Conservation (phyloP, 1,140 invertebrate species). For the Drosophila melanica region DNA sequence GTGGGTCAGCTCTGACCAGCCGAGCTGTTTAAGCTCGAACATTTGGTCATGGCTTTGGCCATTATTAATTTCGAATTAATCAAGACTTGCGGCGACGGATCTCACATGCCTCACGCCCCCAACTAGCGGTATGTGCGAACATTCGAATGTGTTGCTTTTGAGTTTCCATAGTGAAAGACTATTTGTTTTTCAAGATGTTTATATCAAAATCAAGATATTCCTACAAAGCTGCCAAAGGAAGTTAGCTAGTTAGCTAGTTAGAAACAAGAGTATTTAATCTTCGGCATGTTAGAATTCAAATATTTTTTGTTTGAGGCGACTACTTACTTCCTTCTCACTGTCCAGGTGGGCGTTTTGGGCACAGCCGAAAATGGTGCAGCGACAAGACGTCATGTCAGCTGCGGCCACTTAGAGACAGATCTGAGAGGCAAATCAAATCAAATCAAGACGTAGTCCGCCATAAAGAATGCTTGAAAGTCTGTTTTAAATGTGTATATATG, state of each 20-base stretch:
- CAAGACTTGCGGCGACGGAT: conserved; percentile 52
- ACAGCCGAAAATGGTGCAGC: conserved; percentile 67
- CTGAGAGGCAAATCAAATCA: conserved; percentile 37
- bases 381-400: conserved; percentile 45
- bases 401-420: conserved; percentile 40
- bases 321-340: conserved; percentile 67
- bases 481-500: conserved; percentile 53
- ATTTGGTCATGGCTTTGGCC: conserved; percentile 64
- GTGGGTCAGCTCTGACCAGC: conserved; percentile 16
- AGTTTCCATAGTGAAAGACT: neutral
- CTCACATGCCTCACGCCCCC: conserved; percentile 18
- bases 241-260: too few species aligned
- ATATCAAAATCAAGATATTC: too few species aligned
- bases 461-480: conserved; percentile 57
- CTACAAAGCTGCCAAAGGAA: too few species aligned
- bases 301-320: conserved; percentile 4
- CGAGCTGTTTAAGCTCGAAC: conserved; percentile 9
- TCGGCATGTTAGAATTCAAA: neutral
- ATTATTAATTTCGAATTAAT: conserved; percentile 81
- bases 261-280: neutral
- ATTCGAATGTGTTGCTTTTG: conserved; percentile 35
- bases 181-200: too few species aligned
- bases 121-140: conserved; percentile 24
- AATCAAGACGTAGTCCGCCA: conserved; percentile 56
- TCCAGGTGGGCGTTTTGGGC: conserved; percentile 52